Percentiles rank a stretch among this genome's conserved stretches.
Evolutionary conservation across 30 jellyfish, hydroid and myxozoan species (phyloP).

Genomic region (Aurelia coerulea): DNA sequence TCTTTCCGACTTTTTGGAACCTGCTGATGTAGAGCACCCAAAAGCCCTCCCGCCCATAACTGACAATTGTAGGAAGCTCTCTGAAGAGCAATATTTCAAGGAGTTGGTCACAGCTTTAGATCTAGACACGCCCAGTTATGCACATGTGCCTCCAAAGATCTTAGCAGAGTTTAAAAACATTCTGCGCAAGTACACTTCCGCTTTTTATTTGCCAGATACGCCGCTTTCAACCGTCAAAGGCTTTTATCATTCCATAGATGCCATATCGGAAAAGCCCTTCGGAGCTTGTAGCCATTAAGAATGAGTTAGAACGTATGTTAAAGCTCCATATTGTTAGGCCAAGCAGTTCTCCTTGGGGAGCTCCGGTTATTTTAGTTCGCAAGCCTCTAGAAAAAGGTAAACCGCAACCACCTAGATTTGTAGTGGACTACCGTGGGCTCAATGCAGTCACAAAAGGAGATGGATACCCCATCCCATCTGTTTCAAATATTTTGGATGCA

Average conservation of each 20-base stretch:
- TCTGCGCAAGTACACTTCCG: neutral
- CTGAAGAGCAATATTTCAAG: no score
- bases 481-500: constrained; percentile 9
- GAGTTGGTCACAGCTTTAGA: no score
- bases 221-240: no score
- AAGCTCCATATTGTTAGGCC: constrained; percentile 1
- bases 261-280: constrained; percentile 18
- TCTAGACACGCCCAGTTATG: no score
- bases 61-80: no score
- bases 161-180: no score
- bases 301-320: neutral
- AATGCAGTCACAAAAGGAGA: constrained; percentile 35
- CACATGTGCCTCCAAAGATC: no score
- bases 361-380: constrained; percentile 3
- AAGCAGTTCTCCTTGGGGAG: constrained; percentile 30
- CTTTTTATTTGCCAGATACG: no score
- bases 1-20: no score
- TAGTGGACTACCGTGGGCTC: constrained; percentile 18
- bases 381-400: constrained; percentile 14
- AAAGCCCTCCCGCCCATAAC: no score
- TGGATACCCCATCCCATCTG: constrained; percentile 35
- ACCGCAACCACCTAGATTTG: constrained; percentile 31
- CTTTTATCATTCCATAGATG: no score
- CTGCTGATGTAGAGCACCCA: no score
- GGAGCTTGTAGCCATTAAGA: neutral